Evolutionary conservation across 1,140 invertebrate species (phyloP).

Genomic region (Calycopis cecrops): DNA sequence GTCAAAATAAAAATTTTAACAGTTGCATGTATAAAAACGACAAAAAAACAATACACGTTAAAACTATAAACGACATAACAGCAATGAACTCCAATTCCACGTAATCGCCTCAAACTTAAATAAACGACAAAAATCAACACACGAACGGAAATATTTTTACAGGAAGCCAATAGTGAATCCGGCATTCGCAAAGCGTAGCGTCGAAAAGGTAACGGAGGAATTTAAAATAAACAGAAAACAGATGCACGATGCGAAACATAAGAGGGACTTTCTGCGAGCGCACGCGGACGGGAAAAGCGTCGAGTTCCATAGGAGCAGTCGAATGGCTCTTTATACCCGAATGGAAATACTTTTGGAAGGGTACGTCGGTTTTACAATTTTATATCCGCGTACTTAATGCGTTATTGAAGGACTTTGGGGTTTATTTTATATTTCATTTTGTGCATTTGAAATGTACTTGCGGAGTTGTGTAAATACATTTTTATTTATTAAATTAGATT

Average conservation of each 20-base stretch:
- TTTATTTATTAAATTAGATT: too few relatives aligned
- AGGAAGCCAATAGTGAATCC: conserved; percentile 75
- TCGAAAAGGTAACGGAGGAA: conserved; percentile 45
- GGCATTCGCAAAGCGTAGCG: conserved; percentile 76
- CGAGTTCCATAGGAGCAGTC: conserved; percentile 76
- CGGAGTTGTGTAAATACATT: too few relatives aligned
- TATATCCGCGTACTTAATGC: background rate
- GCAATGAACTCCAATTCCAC: too few relatives aligned
- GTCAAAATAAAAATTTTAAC: too few relatives aligned
- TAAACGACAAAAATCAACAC: background rate
- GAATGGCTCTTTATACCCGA: conserved; percentile 76
- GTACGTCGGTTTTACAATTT: conserved; percentile 41
- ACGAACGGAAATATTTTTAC: conserved; percentile 25
- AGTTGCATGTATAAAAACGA: too few relatives aligned
- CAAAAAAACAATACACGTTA: too few relatives aligned
- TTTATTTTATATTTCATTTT: conserved; percentile 11
- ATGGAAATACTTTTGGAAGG: conserved; percentile 78
- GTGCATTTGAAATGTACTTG: too few relatives aligned
- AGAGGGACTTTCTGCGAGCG: conserved; percentile 65
- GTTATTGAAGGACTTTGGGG: too few relatives aligned
- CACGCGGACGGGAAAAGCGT: conserved; percentile 50
- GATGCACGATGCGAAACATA: conserved; percentile 61
- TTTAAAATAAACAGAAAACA: conserved; percentile 65
- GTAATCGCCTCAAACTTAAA: too few relatives aligned
- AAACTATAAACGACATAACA: too few relatives aligned